Evolutionary conservation across 1,140 invertebrate species (phyloP), one percentile per base, ranked within the genome.

Genomic region (Temnothorax longispinosus): DNA sequence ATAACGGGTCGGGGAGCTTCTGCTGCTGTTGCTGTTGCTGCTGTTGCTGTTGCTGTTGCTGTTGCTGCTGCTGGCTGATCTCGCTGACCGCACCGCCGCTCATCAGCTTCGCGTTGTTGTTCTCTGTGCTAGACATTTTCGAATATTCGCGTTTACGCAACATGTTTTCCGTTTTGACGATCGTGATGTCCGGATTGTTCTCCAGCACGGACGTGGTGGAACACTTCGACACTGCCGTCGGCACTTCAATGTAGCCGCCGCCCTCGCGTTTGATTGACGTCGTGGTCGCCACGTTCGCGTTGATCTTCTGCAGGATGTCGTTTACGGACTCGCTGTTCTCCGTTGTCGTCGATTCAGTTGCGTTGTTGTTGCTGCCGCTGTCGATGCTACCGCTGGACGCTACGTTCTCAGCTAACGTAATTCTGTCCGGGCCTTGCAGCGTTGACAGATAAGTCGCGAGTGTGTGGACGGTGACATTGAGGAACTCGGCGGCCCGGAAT

Each of bases 401-500:
- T 2, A 91, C 92, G 65, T 90, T 93, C 15, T 94, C 94, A 11
- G 94, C 94, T 5, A 95, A 87, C 4, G 96, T 95, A 52, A 94
- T 94, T 18, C 95, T 94, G 58, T 96, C 96, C 5, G 96, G 92
- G 15, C 95, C 96, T 60, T 96, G 96, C 72, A 97, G 93, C 47
- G 96, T 96, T 74, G 96, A 96, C 64, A 97, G 93, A 92, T 97
- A 97, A 47, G 97, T 97, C 1, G 97, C 97, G 10, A 98, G 94
- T 69, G 97, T 97, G 86, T 97, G 96, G 69, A 97, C 97, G 82
- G 97, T 97, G 56, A 97, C 97, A 80, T 97, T 97, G 2, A 98
- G 95, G 91, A 97, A 96, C 92, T 97, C 96, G 0, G 97, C 97
- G 0, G 97, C 97, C 13, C 97, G 95, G 88, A 97, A 97, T 47